Conservation (phyloP, 2,113 vertebrate genomes). For the Desmodus rotundus region DNA sequence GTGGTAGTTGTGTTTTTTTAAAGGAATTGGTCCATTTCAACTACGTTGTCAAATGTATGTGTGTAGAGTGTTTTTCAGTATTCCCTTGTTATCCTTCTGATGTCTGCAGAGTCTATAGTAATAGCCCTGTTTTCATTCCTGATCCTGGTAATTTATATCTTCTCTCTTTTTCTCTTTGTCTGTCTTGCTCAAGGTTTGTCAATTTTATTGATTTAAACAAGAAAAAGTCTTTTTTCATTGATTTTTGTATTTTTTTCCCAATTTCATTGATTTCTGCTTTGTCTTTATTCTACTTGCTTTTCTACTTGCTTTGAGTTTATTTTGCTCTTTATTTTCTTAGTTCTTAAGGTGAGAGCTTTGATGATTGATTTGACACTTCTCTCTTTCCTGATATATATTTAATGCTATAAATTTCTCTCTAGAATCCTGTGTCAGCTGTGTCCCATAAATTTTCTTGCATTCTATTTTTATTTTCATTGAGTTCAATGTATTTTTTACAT, state of each 20-base stretch:
- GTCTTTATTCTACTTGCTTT: not conserved
- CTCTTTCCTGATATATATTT: not conserved
- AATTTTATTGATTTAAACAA: not conserved
- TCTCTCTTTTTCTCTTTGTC: not conserved
- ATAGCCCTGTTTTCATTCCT: not conserved
- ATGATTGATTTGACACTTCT: not conserved
- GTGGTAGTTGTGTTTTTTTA: not conserved
- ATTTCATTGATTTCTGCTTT: not conserved
- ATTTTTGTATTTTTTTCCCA: not conserved
- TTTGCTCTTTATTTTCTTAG: not conserved
- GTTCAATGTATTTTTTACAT: too few species aligned
- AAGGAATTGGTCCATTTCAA: not conserved
- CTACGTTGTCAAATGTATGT: not conserved
- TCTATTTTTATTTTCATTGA: too few species aligned
- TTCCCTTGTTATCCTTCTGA: not conserved
- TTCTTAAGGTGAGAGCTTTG: not conserved
- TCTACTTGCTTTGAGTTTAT: not conserved
- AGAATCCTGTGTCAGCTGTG: too few species aligned
- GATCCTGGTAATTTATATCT: not conserved
- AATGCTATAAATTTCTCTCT: not conserved
- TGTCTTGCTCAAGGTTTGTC: not conserved
- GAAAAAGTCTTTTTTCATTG: not conserved
- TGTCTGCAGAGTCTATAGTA: not conserved
- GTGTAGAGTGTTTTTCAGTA: not conserved
- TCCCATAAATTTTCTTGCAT: too few species aligned